Evolutionary conservation across 2,797 vertebrate species (phyloP).

Genomic region (Anas acuta): DNA sequence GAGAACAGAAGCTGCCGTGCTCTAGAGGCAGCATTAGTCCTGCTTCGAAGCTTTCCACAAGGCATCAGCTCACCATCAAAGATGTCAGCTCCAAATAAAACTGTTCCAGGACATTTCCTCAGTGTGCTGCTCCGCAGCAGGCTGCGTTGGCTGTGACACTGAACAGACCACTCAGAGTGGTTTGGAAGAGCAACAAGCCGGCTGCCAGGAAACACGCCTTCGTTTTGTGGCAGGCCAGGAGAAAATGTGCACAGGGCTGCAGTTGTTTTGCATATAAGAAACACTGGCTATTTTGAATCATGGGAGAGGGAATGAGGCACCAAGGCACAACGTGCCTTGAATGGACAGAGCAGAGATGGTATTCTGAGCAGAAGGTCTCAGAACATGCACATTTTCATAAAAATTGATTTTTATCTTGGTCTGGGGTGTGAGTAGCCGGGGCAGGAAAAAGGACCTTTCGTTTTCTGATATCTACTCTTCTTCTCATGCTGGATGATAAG

Average conservation of each 20-base stretch:
- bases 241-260: background rate
- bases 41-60: background rate
- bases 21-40: background rate
- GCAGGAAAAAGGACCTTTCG: background rate
- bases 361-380: background rate
- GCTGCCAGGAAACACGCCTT: background rate
- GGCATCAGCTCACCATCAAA: background rate
- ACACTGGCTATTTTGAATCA: background rate
- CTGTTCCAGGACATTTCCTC: background rate
- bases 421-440: background rate
- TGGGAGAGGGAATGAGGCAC: background rate
- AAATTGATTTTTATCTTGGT: background rate
- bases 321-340: background rate
- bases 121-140: background rate
- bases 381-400: background rate
- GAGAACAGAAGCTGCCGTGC: background rate
- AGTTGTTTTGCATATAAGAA: background rate
- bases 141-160: background rate
- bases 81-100: background rate
- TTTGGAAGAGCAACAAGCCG: conserved; percentile 8
- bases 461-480: background rate
- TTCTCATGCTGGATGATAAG: background rate
- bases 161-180: background rate
- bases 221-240: background rate
- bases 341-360: background rate